Evolutionary conservation across 2,888 invertebrate species (phyloP), one percentile per base, ranked within the genome.

Genomic region (Plutella xylostella): DNA sequence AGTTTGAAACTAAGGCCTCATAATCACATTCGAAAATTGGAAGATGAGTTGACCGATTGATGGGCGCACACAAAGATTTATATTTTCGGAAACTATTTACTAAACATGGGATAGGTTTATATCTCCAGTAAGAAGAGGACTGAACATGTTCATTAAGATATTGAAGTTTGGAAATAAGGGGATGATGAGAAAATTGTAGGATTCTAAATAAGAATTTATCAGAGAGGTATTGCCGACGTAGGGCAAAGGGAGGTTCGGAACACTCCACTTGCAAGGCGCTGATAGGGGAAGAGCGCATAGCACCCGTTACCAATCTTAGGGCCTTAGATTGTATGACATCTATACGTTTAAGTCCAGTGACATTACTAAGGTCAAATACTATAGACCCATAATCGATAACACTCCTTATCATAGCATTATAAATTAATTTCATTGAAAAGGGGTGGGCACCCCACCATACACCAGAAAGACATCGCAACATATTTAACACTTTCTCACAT

Each of bases 401-500:
- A 17, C 45, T 45, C 7, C 45, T 20, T 11, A 45, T 22, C 6
- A 45, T 12, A n/a, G n/a, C n/a, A n/a, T n/a, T n/a, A 18, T 45
- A 45, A 2, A 45, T 12, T 1, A 45, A 18, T 21, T 45, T 45
- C n/a, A 38, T n/a, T 14, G 22, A 22, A 22, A 14, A 40, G 2
- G n/a, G 30, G n/a, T 41, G 41, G n/a, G 41, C 41, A 6, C 39
- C 39, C 39, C 39, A 39, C 39, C 39, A 39, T 6, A 39, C 39
- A n/a, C 39, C 54, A n/a, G 51, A 45, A 1, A 54, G 42, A 15
- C 46, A 30, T 4, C 51, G 30, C 0, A 54, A 35, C 3, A 53
- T 46, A 9, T 49, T 53, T 3, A 52, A 17, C 15, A 45, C 48
- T 33, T 46, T 48, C 19, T 57, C 54, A 44, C 53, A 53, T 42